These are phyloP conservation scores for Dasyurus viverrinus DNA, from an alignment of 2,113 vertebrate species.

Conservation along the genomic window DNA sequence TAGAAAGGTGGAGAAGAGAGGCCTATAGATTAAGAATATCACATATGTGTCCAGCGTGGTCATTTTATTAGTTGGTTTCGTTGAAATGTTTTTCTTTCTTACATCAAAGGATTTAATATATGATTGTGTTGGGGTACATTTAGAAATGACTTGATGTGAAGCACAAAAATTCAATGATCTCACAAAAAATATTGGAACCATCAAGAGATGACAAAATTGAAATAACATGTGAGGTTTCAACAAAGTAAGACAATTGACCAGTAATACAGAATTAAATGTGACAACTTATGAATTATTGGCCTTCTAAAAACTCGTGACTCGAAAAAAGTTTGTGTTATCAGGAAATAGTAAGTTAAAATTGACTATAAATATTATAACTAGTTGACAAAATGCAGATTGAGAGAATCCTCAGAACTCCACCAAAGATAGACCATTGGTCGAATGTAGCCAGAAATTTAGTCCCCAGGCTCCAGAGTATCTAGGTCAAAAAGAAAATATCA, in stretches of 20 bases:
- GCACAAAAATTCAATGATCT: background rate
- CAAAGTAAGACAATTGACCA: background rate
- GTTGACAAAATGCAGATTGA: slow-evolving; percentile 1
- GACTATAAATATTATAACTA: background rate
- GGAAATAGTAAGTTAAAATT: background rate
- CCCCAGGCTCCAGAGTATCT: background rate
- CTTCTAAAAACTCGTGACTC: background rate
- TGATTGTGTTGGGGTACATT: background rate
- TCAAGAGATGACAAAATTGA: background rate
- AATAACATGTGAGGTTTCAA: background rate
- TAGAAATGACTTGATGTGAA: background rate
- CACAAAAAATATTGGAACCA: background rate
- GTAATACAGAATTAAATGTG: background rate
- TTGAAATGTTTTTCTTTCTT: background rate
- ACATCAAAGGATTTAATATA: background rate
- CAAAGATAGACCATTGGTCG: background rate
- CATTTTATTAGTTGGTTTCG: background rate
- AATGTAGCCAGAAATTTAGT: background rate
- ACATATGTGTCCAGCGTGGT: background rate
- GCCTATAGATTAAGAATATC: background rate
- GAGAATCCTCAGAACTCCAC: background rate
- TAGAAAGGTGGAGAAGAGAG: background rate
- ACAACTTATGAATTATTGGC: background rate
- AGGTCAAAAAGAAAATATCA: background rate
- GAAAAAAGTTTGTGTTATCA: background rate